Percentiles rank a stretch among this genome's conserved stretches.
These are phyloP conservation scores for Meta bourneti DNA, from an alignment of 2,888 invertebrate genomes.

Conservation along the genomic window DNA sequence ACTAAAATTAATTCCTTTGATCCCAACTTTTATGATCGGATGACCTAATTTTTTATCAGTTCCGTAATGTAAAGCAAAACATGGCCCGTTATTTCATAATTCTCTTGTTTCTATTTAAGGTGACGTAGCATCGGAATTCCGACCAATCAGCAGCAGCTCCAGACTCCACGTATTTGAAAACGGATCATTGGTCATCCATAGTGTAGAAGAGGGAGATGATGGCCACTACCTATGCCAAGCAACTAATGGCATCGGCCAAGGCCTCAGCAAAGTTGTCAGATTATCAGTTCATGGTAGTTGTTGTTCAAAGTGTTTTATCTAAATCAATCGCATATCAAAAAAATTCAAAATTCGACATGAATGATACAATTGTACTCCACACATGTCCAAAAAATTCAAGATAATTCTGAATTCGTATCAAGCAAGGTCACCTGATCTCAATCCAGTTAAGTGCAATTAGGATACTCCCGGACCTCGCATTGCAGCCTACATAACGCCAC, in stretches of 20 bases:
- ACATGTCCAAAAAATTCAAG: neutral
- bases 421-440: too few species aligned
- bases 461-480: too few species aligned
- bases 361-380: neutral
- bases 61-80: too few species aligned
- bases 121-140: slow-evolving; percentile 77
- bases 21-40: too few species aligned
- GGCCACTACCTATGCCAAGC: slow-evolving; percentile 78
- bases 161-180: slow-evolving; percentile 78
- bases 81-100: neutral
- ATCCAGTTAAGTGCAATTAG: too few species aligned
- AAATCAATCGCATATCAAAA: neutral
- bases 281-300: slow-evolving; percentile 78
- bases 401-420: too few species aligned
- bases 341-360: neutral
- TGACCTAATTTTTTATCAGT: too few species aligned
- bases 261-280: slow-evolving; percentile 78
- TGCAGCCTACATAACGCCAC: too few species aligned
- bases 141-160: slow-evolving; percentile 78
- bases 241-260: slow-evolving; percentile 78
- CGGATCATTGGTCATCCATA: slow-evolving; percentile 78
- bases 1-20: too few species aligned
- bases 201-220: slow-evolving; percentile 77
- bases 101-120: slow-evolving; percentile 31
- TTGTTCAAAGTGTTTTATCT: too few species aligned